Evolutionary conservation across 2,888 invertebrate genomes (phyloP), one percentile per base, ranked within the genome.

Genomic region (Pyrochroa serraticornis): DNA sequence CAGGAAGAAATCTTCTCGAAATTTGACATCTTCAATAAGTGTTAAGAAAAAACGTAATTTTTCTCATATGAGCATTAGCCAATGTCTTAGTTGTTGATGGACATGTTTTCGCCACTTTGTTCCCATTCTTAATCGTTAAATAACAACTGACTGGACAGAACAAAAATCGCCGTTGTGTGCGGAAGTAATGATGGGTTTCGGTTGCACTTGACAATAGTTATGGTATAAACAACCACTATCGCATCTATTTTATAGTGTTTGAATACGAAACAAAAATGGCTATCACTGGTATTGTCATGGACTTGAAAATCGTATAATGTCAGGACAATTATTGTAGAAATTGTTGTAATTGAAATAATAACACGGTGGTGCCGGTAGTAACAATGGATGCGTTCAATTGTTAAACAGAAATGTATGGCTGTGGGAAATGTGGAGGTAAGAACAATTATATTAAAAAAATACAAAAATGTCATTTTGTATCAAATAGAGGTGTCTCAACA

Each of bases 331-430:
- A 69, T 66, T 61, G 63, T 55, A 65, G 62, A 68, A 65, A 64
- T 65, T 65, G 65, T 58, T 62, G 60, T 68, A 67, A 68, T 69
- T 68, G 64, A 62, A 63, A 65, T 68, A 70, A 70, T 70, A 63
- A 68, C 59, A 66, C 37, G 61, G 55, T 61, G 60, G 57, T 53
- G 60, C 63, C 61, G 51, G 60, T 47, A 44, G 57, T 49, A 65
- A 68, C 68, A 70, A 68, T 64, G 60, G 66, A 62, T 54, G 63
- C 66, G 61, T 61, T 58, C 62, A 60, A 64, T 66, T 66, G 67
- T 68, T 60, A 38, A 50, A 55, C 45, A 34, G 49, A 49, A 51
- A 52, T 45, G 44, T 36, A 52, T 32, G 45, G 13, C 38, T 36
- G 44, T 52, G 52, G 52, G 52, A 52, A 52, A 44, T 52, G 12